Conservation (phyloP, 2,797 vertebrate species). For the Falco novaeseelandiae region DNA sequence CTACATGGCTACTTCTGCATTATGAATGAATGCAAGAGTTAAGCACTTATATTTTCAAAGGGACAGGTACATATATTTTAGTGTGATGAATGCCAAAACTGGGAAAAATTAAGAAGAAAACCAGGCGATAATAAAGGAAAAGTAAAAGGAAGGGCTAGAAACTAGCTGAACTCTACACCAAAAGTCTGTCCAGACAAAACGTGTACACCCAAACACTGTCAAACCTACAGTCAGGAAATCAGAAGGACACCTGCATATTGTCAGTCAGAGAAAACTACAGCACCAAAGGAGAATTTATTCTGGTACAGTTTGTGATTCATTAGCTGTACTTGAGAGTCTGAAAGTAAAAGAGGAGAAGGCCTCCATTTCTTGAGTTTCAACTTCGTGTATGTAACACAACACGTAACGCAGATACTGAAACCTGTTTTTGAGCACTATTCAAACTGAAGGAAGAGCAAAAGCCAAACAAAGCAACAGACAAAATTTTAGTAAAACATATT, state of each 20-base stretch:
- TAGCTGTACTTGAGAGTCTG: neutral
- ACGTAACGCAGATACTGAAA: neutral
- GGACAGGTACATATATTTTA: neutral
- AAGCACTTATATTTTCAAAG: neutral
- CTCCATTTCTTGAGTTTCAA: neutral
- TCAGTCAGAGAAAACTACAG: neutral
- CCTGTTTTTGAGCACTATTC: neutral
- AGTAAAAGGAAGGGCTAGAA: neutral
- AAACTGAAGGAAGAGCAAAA: neutral
- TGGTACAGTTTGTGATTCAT: neutral
- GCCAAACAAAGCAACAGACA: neutral
- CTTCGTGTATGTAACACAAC: neutral
- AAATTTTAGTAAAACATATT: neutral
- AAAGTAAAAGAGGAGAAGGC: neutral
- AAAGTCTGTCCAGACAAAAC: neutral
- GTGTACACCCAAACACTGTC: fast-evolving
- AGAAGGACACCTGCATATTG: neutral
- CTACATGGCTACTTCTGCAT: neutral
- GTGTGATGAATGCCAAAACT: neutral
- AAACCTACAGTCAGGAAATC: neutral
- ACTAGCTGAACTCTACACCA: neutral
- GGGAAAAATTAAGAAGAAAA: neutral
- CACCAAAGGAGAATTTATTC: neutral
- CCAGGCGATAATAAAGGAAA: neutral
- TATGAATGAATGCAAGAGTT: neutral